phyloP scores from a whole-genome alignment of 2,113 vertebrate species.

The Columba livia region DNA sequence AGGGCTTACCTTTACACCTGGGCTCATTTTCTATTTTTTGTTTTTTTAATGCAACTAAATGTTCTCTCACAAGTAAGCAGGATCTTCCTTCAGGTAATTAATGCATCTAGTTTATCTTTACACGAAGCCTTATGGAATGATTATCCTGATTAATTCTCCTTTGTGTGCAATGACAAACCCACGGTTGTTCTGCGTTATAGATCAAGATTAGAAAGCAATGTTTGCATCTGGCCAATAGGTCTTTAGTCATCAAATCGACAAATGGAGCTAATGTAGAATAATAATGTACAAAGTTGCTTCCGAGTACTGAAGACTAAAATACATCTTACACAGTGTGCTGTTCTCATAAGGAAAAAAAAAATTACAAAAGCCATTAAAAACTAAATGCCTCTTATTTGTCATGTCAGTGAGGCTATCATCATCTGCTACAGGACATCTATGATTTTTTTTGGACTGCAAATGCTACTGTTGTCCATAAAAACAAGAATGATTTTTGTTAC shows the following conservation, averaged over 20 bases:
- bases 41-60: not conserved
- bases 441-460: conserved; percentile 49
- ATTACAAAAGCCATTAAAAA: conserved; percentile 63
- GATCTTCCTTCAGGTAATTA: conserved; percentile 32
- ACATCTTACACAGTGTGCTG: conserved; percentile 56
- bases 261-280: conserved; percentile 73
- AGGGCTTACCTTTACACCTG: not conserved
- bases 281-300: conserved; percentile 64
- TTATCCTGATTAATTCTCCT: conserved; percentile 36
- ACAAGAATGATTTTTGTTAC: conserved; percentile 22
- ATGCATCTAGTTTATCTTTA: conserved; percentile 33
- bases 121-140: not conserved
- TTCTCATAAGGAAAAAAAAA: conserved; percentile 40
- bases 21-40: not conserved
- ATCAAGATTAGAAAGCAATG: conserved; percentile 70
- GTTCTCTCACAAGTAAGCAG: conserved; percentile 22
- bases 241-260: conserved; percentile 70
- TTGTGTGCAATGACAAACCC: not conserved
- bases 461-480: conserved; percentile 29
- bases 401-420: conserved; percentile 43
- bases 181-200: conserved; percentile 1
- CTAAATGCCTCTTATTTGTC: conserved; percentile 61
- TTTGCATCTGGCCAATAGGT: conserved; percentile 71
- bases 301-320: conserved; percentile 46
- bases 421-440: conserved; percentile 53